Conservation (phyloP, 2,113 vertebrate genomes). For the Greenwoodochromis staneri region DNA sequence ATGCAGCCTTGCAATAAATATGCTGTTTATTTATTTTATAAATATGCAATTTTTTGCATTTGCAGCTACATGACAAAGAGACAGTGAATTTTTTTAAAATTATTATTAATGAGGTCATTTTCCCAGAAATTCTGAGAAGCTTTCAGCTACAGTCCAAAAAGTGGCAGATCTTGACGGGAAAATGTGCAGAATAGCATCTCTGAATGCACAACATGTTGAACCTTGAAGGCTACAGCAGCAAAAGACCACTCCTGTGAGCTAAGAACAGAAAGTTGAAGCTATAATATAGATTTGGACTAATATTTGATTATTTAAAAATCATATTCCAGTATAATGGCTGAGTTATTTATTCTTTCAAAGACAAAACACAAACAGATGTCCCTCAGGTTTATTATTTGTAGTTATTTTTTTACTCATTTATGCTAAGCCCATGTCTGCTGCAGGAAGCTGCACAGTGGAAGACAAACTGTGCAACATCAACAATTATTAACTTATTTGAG, state of each 20-base stretch:
- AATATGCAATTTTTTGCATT: neutral
- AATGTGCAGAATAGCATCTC: neutral
- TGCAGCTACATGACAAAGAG: neutral
- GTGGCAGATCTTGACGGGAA: rapidly evolving
- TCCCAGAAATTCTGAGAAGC: neutral
- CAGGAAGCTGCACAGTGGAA: neutral
- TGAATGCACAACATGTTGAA: neutral
- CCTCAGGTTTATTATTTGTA: neutral
- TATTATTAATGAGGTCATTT: neutral
- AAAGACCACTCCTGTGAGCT: neutral
- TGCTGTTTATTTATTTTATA: neutral
- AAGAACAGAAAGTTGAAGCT: neutral
- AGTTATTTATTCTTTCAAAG: neutral
- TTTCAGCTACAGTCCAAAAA: neutral
- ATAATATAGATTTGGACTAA: neutral
- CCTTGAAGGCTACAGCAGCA: neutral
- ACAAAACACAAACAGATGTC: neutral
- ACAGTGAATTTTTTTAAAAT: rapidly evolving
- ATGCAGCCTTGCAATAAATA: neutral
- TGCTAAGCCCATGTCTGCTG: neutral
- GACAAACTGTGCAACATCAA: neutral
- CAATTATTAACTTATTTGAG: neutral
- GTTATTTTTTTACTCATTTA: neutral
- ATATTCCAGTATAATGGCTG: neutral
- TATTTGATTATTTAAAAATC: neutral